Evolutionary conservation across 2,888 invertebrate species (phyloP), one percentile per base, ranked within the genome.

Genomic region (Agrochola macilenta): DNA sequence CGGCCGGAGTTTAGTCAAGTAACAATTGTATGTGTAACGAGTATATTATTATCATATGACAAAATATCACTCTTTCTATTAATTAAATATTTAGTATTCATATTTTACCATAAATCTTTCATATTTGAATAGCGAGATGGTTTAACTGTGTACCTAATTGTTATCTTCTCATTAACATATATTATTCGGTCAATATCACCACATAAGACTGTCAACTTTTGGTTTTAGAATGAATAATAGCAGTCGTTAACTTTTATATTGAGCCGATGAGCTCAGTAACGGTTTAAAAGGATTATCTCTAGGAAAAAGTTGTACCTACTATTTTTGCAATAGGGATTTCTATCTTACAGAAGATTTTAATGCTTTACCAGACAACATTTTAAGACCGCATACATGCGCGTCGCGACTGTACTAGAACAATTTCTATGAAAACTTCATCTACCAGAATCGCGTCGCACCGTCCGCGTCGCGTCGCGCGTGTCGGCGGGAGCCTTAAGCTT

Each of bases 161-260:
- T 82, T 69, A 66, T 11, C 7, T 43, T 52, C 39, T n/a, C 35
- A 83, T 74, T 72, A 57, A 64, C 49, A 74, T 68, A 58, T 7
- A 69, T 83, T 74, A 74, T 66, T n/a, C 26, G 52, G 65, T 72
- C 26, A 3, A 74, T 81, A 77, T 54, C 66, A 58, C 52, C 46
- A 64, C 60, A 74, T 81, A 70, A 78, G 30, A 52, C 39, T 78
- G 68, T 65, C 74, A 75, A 58, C 57, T 68, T 74, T 74, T 64
- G 23, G 2, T 26, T 73, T 54, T n/a, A 17, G 49, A 60, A 68
- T 63, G 35, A 81, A 52, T 70, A 73, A 72, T 77, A 73, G 26
- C 1, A 17, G 71, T 75, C 63, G 61, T 46, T 46, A 35, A 35
- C 46, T 69, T 77, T 73, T 60, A 64, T 39, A 63, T 61, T 64